Evolutionary conservation across 1,140 invertebrate genomes (phyloP).

Genomic region (Trichonephila clavipes): DNA sequence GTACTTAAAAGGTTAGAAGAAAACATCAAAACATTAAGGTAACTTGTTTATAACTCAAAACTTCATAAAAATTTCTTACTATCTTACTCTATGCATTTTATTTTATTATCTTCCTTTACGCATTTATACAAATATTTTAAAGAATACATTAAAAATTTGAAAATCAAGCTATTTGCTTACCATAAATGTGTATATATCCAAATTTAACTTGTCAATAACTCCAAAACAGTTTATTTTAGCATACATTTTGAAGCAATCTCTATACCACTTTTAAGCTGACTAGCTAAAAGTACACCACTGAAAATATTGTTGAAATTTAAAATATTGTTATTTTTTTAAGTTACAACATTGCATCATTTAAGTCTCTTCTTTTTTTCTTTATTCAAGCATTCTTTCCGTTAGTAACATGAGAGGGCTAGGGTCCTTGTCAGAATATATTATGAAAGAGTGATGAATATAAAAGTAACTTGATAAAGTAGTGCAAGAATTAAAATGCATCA

Average conservation of each 20-base stretch:
- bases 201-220: too few relatives aligned
- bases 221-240: too few relatives aligned
- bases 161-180: too few relatives aligned
- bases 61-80: too few relatives aligned
- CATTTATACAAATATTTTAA: too few relatives aligned
- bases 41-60: too few relatives aligned
- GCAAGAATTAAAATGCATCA: conserved; percentile 43
- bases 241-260: not conserved
- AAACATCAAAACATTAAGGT: too few relatives aligned
- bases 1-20: too few relatives aligned
- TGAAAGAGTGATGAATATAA: conserved; percentile 47
- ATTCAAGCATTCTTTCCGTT: not conserved
- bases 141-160: too few relatives aligned
- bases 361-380: not conserved
- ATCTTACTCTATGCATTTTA: too few relatives aligned
- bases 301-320: not conserved
- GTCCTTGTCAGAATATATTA: conserved; percentile 37
- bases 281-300: not conserved
- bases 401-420: not conserved
- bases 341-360: not conserved
- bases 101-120: too few relatives aligned
- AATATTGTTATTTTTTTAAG: not conserved
- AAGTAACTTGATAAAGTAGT: conserved; percentile 26
- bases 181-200: too few relatives aligned
- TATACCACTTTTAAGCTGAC: not conserved